A percentile compares a stretch with the other conserved stretches of the same genome.
Evolutionary conservation across 2,797 vertebrate species (phyloP).

Genomic region (Pempheris klunzingeri): DNA sequence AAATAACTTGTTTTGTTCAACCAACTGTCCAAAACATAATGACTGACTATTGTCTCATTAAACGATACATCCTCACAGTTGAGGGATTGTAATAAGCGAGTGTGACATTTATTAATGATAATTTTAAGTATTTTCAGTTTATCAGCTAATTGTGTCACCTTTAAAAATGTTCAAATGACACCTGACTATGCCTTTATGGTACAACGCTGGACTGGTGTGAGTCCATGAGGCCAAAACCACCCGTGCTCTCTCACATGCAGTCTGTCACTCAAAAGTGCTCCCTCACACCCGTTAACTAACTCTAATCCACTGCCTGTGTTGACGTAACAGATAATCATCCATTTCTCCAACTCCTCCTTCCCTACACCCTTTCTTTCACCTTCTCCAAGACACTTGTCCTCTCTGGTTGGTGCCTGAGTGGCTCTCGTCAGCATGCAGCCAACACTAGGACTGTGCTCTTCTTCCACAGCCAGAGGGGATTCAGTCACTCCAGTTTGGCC

Average conservation of each 20-base stretch:
- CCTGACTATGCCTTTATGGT: neutral
- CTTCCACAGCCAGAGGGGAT: constrained; percentile 40
- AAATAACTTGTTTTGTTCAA: no score
- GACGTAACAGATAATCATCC: constrained; percentile 40
- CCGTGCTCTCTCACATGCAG: neutral
- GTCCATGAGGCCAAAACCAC: constrained; percentile 2
- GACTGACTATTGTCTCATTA: neutral
- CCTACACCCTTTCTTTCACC: constrained; percentile 35
- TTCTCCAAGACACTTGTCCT: constrained; percentile 40
- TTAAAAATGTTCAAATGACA: neutral
- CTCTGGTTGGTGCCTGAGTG: constrained; percentile 37
- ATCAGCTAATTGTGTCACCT: neutral
- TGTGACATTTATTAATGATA: neutral
- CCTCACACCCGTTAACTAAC: constrained; percentile 2
- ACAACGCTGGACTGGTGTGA: neutral
- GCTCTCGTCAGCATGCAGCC: constrained; percentile 49
- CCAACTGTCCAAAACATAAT: neutral
- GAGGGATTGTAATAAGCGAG: neutral
- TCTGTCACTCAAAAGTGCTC: constrained; percentile 11
- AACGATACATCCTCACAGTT: neutral
- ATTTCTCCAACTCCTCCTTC: constrained; percentile 58
- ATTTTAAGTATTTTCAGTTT: no score
- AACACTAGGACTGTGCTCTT: constrained; percentile 33
- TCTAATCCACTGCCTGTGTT: constrained; percentile 10
- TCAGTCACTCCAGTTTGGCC: neutral